phyloP scores from a whole-genome alignment of 2,888 invertebrate genomes.

The Agonum fuliginosum region DNA sequence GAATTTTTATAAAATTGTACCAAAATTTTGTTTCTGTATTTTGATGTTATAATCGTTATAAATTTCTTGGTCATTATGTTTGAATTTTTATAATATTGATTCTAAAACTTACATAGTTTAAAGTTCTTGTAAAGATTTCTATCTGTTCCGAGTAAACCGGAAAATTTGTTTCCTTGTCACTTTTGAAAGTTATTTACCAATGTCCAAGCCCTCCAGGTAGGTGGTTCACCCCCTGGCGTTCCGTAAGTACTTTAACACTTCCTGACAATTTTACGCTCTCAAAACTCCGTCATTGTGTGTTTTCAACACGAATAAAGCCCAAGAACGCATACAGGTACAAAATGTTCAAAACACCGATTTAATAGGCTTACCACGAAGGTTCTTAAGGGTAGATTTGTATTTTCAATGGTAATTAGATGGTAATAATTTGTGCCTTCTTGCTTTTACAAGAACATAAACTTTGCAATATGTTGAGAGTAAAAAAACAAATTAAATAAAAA shows the following conservation, averaged over 20 bases:
- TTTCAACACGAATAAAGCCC: neutral
- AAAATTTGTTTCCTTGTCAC: conserved; percentile 22
- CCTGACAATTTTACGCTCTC: conserved; percentile 22
- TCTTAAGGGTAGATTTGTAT: neutral
- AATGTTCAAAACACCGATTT: conserved; percentile 35
- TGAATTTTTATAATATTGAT: too few relatives aligned
- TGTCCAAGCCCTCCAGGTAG: conserved; percentile 17
- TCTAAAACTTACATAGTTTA: too few relatives aligned
- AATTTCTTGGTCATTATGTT: too few relatives aligned
- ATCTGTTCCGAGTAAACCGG: conserved; percentile 10
- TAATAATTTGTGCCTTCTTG: conserved; percentile 10
- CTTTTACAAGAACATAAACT: neutral
- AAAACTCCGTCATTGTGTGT: conserved; percentile 2
- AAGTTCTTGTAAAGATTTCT: too few relatives aligned
- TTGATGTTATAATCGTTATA: too few relatives aligned
- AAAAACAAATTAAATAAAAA: too few relatives aligned
- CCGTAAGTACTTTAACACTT: conserved; percentile 21
- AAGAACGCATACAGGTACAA: conserved; percentile 9
- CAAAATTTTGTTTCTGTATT: too few relatives aligned
- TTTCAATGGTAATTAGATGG: conserved; percentile 26
- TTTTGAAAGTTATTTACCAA: conserved; percentile 19
- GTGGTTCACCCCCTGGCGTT: conserved; percentile 21
- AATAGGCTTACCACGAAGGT: conserved; percentile 33
- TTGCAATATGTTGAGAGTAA: too few relatives aligned
- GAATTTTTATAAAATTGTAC: too few relatives aligned